phyloP scores from a whole-genome alignment of 2,113 vertebrate genomes.

The Ammospiza caudacuta region DNA sequence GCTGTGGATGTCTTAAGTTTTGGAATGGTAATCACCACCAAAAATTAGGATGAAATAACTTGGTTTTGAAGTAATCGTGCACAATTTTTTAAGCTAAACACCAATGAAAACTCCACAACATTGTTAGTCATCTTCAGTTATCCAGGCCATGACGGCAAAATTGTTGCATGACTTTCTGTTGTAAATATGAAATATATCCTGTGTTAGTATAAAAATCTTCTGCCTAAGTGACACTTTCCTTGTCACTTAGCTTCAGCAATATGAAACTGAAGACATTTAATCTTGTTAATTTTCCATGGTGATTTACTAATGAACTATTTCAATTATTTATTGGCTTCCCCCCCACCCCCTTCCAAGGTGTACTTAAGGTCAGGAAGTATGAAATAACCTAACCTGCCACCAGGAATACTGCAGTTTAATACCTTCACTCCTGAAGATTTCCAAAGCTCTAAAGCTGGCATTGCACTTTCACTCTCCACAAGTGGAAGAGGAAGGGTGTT shows the following conservation, averaged over 20 bases:
- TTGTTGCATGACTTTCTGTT: not conserved
- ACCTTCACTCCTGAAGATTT: not conserved
- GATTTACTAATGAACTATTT: slow-evolving; percentile 8
- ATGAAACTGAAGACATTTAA: not conserved
- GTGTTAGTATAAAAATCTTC: not conserved
- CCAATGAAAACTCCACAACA: not conserved
- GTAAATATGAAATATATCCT: not conserved
- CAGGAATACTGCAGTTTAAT: not conserved
- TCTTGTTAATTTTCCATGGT: not conserved
- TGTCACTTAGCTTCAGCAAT: not conserved
- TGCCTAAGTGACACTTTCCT: not conserved
- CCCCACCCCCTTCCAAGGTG: not conserved
- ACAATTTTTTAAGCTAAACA: not conserved
- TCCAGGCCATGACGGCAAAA: not conserved
- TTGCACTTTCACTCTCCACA: not conserved
- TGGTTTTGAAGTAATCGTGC: no score
- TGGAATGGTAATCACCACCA: not conserved
- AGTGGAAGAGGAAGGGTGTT: not conserved
- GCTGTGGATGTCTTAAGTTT: not conserved
- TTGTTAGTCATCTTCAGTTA: not conserved
- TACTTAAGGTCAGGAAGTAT: not conserved
- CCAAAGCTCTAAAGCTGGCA: not conserved
- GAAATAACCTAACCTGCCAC: not conserved
- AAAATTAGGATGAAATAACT: not conserved
- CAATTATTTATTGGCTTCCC: not conserved